A percentile compares a stretch with the other conserved stretches of the same genome.
phyloP scores from a whole-genome alignment of 2,888 invertebrate species.

The Diarsia brunnea region DNA sequence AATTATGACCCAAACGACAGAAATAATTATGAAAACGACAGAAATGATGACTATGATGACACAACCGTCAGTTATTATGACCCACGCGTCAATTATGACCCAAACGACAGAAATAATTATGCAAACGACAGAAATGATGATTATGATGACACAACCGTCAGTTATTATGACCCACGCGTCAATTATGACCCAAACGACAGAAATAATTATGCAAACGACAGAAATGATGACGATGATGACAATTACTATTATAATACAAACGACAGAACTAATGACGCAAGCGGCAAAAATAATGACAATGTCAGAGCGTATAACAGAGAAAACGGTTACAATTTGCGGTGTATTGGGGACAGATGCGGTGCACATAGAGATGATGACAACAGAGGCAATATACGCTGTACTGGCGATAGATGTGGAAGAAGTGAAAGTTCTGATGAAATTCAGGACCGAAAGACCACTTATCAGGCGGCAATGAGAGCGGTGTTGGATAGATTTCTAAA shows the following conservation, averaged over 20 bases:
- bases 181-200: not conserved
- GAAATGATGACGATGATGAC: not conserved
- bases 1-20: not conserved
- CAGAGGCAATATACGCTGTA: constrained; percentile 15
- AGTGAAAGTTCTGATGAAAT: constrained; percentile 4
- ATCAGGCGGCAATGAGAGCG: not conserved
- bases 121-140: no score
- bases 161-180: no score
- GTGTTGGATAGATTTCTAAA: not conserved
- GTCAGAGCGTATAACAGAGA: not conserved
- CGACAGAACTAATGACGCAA: not conserved
- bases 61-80: no score
- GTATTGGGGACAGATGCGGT: constrained; percentile 30
- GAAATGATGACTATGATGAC: not conserved
- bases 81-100: no score
- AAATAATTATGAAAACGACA: not conserved
- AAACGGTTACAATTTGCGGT: not conserved
- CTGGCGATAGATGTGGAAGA: constrained; percentile 28
- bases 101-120: no score
- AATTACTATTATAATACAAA: no score
- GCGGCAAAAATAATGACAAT: constrained; percentile 10
- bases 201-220: not conserved
- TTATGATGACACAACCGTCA: not conserved
- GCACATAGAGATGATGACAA: constrained; percentile 10
- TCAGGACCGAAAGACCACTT: not conserved